Evolutionary conservation across 2,113 vertebrate genomes (phyloP).

Genomic region (Marmota monax): DNA sequence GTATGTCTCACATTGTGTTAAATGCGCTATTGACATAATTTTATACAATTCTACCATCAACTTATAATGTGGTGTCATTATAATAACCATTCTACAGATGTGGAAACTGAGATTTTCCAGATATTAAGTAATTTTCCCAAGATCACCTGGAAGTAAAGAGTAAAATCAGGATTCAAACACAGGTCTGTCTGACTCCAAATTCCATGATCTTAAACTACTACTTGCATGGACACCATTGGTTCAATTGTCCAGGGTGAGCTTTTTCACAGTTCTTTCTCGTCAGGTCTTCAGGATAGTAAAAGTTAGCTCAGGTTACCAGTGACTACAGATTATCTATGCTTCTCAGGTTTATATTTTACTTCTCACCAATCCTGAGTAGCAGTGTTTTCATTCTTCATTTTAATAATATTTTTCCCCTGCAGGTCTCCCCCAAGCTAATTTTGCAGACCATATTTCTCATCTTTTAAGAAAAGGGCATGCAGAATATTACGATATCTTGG

Average conservation of each 20-base stretch:
- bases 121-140: background rate
- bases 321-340: background rate
- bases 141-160: background rate
- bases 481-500: background rate
- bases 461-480: background rate
- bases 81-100: background rate
- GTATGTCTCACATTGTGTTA: background rate
- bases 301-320: background rate
- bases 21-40: background rate
- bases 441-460: background rate
- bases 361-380: background rate
- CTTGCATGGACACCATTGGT: background rate
- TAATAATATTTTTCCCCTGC: background rate
- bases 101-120: background rate
- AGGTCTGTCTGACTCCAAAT: background rate
- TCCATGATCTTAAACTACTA: background rate
- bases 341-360: background rate
- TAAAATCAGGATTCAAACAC: background rate
- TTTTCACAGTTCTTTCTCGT: background rate
- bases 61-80: background rate
- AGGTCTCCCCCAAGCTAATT: background rate
- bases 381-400: background rate
- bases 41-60: background rate
- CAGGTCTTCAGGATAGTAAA: background rate
- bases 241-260: background rate